Evolutionary conservation across 2,113 vertebrate species (phyloP).

Genomic region (Ageneiosus marmoratus): DNA sequence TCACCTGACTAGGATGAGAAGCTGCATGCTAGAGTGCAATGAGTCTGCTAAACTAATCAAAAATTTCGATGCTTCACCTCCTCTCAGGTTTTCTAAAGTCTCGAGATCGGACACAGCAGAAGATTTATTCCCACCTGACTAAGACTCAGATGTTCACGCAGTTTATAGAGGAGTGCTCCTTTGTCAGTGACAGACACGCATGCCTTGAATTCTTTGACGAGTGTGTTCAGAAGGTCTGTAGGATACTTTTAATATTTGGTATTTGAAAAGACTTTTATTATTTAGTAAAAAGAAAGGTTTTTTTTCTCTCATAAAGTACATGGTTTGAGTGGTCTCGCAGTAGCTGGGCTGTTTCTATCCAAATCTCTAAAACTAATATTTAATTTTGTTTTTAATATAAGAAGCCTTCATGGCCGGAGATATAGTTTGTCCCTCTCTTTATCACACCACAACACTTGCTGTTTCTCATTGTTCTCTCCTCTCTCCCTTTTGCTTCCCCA

Average conservation of each 20-base stretch:
- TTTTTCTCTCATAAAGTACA: too few relatives aligned
- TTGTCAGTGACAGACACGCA: constrained; percentile 86
- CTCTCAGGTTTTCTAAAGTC: constrained; percentile 86
- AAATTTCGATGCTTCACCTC: not conserved
- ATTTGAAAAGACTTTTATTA: not conserved
- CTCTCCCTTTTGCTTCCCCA: not conserved
- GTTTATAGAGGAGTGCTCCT: constrained; percentile 94
- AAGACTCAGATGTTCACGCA: constrained; percentile 92
- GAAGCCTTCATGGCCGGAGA: not conserved
- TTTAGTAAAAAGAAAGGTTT: not conserved
- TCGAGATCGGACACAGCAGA: constrained; percentile 86
- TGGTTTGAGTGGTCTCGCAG: not conserved
- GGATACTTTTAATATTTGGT: not conserved
- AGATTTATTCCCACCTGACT: constrained; percentile 84
- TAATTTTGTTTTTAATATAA: not conserved
- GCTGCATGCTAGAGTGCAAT: not conserved
- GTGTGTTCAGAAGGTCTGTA: constrained; percentile 85
- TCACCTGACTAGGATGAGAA: not conserved
- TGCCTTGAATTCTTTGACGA: constrained; percentile 92
- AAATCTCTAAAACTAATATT: not conserved
- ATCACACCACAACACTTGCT: not conserved
- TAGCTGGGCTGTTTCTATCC: not conserved
- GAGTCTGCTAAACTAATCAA: not conserved
- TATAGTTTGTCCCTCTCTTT: not conserved
- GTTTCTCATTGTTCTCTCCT: not conserved